These are phyloP conservation scores for Chromoteleia sp. DNA, from an alignment of 2,888 invertebrate species.

Conservation along the genomic window DNA sequence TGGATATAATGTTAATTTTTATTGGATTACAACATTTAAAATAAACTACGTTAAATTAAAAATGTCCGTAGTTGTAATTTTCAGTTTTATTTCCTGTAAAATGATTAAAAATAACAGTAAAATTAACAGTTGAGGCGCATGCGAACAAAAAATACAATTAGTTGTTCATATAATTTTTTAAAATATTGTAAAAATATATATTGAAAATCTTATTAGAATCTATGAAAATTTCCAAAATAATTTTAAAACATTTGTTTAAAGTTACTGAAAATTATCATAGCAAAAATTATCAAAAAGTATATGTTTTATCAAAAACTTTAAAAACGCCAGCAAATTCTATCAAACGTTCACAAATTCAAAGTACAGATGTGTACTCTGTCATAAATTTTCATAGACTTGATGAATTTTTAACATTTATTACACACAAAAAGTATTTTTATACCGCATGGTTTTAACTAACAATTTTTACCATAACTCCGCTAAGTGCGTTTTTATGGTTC, in stretches of 20 bases:
- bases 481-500: slow-evolving; percentile 95
- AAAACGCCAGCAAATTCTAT: no score
- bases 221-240: background rate
- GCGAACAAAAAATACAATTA: background rate
- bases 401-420: slow-evolving; percentile 23
- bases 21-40: no score
- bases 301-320: no score
- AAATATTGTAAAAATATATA: background rate
- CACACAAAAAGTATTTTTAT: slow-evolving; percentile 34
- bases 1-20: no score
- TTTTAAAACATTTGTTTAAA: background rate
- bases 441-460: slow-evolving; percentile 80
- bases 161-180: background rate
- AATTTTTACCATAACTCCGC: slow-evolving; percentile 95
- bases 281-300: no score
- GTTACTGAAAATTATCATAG: background rate
- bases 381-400: slow-evolving; percentile 14
- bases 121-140: background rate
- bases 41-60: no score
- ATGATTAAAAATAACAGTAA: background rate
- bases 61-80: no score
- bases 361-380: background rate
- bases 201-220: background rate
- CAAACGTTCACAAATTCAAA: background rate
- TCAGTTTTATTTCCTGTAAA: no score